These are phyloP conservation scores for Sclerodermus sp. DNA, from an alignment of 2,888 invertebrate genomes.

Conservation along the genomic window DNA sequence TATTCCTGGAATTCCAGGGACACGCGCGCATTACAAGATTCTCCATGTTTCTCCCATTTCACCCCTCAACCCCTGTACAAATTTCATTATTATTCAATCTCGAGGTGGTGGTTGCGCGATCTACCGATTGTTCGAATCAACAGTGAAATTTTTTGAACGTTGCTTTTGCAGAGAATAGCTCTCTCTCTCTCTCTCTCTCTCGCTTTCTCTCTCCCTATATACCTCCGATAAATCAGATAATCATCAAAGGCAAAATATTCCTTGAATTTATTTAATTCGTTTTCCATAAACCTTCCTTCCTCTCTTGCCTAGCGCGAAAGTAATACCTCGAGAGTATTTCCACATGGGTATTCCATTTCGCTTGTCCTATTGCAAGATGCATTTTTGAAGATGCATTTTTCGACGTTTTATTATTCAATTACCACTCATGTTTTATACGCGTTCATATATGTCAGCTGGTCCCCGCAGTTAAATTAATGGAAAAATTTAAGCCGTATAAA, in stretches of 20 bases:
- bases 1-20: too few species aligned
- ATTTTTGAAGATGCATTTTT: too few species aligned
- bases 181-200: not conserved
- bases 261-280: too few species aligned
- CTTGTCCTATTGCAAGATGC: too few species aligned
- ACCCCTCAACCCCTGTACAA: not conserved
- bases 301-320: too few species aligned
- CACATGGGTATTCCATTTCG: too few species aligned
- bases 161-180: too few species aligned
- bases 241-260: not conserved
- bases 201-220: not conserved
- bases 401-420: not conserved
- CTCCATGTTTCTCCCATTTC: not conserved
- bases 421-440: not conserved
- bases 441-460: not conserved
- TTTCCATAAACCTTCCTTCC: too few species aligned
- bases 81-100: not conserved
- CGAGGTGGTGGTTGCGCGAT: not conserved
- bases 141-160: not conserved
- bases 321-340: too few species aligned
- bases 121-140: not conserved
- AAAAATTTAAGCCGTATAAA: constrained; percentile 7
- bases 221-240: not conserved
- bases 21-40: constrained; percentile 15
- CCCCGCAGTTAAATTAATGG: constrained; percentile 1